A percentile compares a stretch with the other conserved stretches of the same genome.
Evolutionary conservation across 2,797 vertebrate genomes (phyloP).

Genomic region (Tragelaphus oryx): DNA sequence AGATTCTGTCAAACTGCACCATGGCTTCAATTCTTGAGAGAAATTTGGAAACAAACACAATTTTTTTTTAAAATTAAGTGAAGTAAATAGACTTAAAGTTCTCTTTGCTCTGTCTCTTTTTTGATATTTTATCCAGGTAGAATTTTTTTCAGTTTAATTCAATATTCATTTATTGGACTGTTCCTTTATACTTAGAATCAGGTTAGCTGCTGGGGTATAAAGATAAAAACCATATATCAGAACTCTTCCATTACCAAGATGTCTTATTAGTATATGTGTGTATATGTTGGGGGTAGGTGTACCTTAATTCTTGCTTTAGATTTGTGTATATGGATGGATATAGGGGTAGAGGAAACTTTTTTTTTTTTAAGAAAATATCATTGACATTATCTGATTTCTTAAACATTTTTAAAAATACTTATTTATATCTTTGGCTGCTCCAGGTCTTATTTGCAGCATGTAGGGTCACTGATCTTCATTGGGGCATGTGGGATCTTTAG

Average conservation of each 20-base stretch:
- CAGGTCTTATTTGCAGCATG: background rate
- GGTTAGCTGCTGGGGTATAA: background rate
- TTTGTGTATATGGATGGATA: background rate
- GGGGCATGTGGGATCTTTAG: background rate
- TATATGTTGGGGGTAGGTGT: background rate
- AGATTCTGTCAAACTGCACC: background rate
- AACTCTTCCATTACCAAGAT: background rate
- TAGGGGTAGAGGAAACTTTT: background rate
- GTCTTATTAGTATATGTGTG: background rate
- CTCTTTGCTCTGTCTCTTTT: background rate
- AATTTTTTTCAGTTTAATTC: slow-evolving; percentile 13
- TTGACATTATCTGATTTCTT: background rate
- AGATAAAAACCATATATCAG: background rate
- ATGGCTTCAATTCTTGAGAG: background rate
- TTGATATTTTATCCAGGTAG: background rate
- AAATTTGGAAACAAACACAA: background rate
- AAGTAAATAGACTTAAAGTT: background rate
- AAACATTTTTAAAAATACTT: background rate
- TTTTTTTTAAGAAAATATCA: background rate
- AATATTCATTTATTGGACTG: background rate
- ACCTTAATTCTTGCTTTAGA: background rate
- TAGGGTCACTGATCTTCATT: background rate
- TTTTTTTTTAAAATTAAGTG: slow-evolving; percentile 2
- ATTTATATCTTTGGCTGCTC: background rate
- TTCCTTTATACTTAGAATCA: background rate